Conservation (phyloP, 2,888 invertebrate species). For the Eueremaeus valkanovi region DNA sequence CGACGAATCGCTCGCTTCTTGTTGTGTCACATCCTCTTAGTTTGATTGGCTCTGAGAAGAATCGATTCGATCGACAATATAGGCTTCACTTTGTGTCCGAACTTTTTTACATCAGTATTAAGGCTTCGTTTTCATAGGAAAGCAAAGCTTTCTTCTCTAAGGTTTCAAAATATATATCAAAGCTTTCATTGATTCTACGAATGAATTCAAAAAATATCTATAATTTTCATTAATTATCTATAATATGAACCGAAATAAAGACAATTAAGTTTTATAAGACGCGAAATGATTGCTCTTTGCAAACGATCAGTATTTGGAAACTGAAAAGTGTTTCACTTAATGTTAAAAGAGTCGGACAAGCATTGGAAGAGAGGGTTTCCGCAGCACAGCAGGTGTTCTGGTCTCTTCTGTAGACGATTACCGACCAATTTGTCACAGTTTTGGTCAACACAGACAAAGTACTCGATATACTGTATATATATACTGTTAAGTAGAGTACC, state of each 20-base stretch:
- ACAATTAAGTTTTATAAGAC: background rate
- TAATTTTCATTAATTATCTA: no score
- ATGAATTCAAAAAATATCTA: no score
- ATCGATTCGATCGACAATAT: conserved; percentile 1
- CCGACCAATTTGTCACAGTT: conserved; percentile 29
- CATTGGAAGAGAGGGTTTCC: conserved; percentile 26
- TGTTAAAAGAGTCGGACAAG: background rate
- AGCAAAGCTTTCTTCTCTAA: conserved; percentile 10
- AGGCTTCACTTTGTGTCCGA: background rate
- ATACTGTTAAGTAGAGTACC: background rate
- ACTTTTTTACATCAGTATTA: conserved; percentile 1
- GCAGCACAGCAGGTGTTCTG: conserved; percentile 34
- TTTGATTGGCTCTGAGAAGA: conserved; percentile 24
- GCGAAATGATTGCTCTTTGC: background rate
- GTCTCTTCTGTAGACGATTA: background rate
- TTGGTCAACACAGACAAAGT: background rate
- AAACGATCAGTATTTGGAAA: background rate
- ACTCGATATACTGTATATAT: background rate
- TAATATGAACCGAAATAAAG: background rate
- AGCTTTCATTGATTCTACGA: background rate
- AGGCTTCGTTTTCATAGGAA: conserved; percentile 24
- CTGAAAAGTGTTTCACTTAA: background rate
- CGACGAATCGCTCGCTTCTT: background rate
- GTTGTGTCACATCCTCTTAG: conserved; percentile 26
- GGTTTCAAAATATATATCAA: background rate